Evolutionary conservation across 1,140 invertebrate species (phyloP).

Genomic region (Metaphire vulgaris): DNA sequence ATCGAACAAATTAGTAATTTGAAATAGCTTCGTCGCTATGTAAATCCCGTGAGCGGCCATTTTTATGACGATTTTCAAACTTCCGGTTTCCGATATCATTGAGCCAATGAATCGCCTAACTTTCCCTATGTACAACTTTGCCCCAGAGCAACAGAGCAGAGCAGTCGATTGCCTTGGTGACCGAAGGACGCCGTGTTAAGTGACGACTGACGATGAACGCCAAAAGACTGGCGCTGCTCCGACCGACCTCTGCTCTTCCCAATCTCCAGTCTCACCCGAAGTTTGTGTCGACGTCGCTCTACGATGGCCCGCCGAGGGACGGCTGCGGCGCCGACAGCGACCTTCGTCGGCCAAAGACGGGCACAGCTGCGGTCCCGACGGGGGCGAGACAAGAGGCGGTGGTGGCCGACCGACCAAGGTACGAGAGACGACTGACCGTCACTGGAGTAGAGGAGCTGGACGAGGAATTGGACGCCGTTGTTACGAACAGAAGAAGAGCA

Average conservation of each 20-base stretch:
- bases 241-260: neutral
- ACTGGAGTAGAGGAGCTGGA: slow-evolving; percentile 28
- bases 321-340: slow-evolving; percentile 24
- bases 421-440: slow-evolving; percentile 24
- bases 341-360: neutral
- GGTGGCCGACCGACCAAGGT: neutral
- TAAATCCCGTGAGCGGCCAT: no score
- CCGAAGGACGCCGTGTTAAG: no score
- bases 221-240: neutral
- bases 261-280: slow-evolving; percentile 24
- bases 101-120: no score
- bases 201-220: no score
- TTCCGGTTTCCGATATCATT: no score
- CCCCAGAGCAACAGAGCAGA: no score
- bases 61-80: no score
- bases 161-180: no score
- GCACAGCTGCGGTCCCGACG: neutral
- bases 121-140: no score
- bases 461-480: slow-evolving; percentile 1
- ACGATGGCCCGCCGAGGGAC: slow-evolving; percentile 37
- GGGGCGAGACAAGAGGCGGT: neutral
- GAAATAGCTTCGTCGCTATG: no score
- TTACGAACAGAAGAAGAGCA: neutral
- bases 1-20: no score
- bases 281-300: slow-evolving; percentile 36